phyloP scores from a whole-genome alignment of 2,797 vertebrate genomes.

The Sebastes diploproa region DNA sequence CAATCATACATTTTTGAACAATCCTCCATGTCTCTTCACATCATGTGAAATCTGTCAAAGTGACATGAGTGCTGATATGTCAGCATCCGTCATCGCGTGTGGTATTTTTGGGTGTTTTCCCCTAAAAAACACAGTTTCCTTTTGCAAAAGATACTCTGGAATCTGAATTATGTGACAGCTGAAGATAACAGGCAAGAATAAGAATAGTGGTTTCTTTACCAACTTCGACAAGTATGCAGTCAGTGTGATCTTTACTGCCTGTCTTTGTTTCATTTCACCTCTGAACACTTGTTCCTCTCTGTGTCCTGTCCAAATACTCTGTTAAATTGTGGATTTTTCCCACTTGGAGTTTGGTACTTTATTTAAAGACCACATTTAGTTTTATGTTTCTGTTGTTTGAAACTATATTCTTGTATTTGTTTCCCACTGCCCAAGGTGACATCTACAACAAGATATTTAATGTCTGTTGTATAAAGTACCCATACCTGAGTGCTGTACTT shows the following conservation, averaged over 20 bases:
- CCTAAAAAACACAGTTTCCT: neutral
- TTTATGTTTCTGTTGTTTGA: neutral
- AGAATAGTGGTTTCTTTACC: slow-evolving; percentile 6
- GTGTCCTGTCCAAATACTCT: slow-evolving; percentile 20
- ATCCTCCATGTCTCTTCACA: neutral
- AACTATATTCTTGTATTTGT: neutral
- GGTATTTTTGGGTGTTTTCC: slow-evolving; percentile 26
- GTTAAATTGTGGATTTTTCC: slow-evolving; percentile 28
- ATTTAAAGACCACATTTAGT: neutral
- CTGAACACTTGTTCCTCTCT: slow-evolving; percentile 1
- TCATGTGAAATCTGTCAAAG: slow-evolving; percentile 18
- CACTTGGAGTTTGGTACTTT: neutral
- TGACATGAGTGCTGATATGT: slow-evolving; percentile 27
- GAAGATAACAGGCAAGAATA: neutral
- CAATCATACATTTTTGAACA: slow-evolving; percentile 42
- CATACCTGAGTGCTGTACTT: neutral
- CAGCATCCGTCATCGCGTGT: slow-evolving; percentile 10
- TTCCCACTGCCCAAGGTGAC: neutral
- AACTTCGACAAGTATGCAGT: neutral
- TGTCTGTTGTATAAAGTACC: neutral
- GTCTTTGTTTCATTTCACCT: slow-evolving; percentile 16
- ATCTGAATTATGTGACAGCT: slow-evolving; percentile 21
- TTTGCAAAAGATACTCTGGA: neutral
- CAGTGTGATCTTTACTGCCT: neutral
- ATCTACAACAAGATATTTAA: no score